Base-by-base conservation (phyloP, 2,797 vertebrate genomes). In the Aulostomus chinensis region DNA sequence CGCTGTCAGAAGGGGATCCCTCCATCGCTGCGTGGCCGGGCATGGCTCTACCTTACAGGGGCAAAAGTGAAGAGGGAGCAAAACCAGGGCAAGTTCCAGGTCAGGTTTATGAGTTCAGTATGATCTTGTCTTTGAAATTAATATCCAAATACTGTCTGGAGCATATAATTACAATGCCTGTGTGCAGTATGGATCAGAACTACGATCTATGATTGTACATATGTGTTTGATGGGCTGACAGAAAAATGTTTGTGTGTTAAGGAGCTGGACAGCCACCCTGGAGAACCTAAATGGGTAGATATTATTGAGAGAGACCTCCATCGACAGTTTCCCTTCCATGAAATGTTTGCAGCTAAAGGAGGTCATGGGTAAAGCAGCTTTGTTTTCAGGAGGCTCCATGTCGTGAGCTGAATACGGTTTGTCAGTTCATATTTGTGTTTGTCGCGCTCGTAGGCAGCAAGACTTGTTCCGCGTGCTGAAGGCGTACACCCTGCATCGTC, bases 1-100 rank as follows among this genome's bases (percentile, higher is more conserved):
- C 91, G 97, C 29, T 99, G 97, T 85, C 96, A 97, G 85, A 99
- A 99, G 75, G 97, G 96, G 8, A 94, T 98, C 43, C 97, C 97
- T 0, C 96, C 96, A 1, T 96, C 97, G 0, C 80, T 99, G 61
- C 92, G 97, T 13, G 95, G 96, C 50, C 92, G 96, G 15, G 95
- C 94, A 17, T 99, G 97, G 97, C 95, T 98, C 59, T 99, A 96
- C 82, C 93, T 99, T 22, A 96, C 93, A 0, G 97, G 97, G 48
- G 95, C 88, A 52, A 97, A 96, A 81, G 96, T 97, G 42, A 98
- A 94, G 68, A 82, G 91, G 68, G 95, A 97, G 40, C 96, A 97
- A 80, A 97, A 95, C 58, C 53, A 59, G 2, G 88, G 89, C 15
- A 94, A 88, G 78, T 99, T 98, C 76, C 79, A 93, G 9, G 97